Conservation (phyloP, 1,140 invertebrate species). For the Ceratina japonica region DNA sequence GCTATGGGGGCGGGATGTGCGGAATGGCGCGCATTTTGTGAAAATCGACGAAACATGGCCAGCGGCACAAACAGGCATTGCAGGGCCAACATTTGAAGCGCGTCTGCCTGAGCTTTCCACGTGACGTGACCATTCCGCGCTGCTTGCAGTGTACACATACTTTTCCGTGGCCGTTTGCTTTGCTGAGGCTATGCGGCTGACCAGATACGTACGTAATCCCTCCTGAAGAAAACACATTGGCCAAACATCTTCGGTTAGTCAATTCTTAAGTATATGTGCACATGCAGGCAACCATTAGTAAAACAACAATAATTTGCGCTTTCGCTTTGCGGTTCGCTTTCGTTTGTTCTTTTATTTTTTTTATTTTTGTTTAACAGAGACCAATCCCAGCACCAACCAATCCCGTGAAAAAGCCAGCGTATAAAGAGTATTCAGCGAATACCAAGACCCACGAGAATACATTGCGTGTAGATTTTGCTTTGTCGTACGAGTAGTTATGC, state of each 20-base stretch:
- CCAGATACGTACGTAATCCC: conserved; percentile 78
- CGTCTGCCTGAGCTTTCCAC: conserved; percentile 79
- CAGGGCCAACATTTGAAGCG: conserved; percentile 80
- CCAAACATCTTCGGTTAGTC: conserved; percentile 76
- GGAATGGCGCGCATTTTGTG: conserved; percentile 77
- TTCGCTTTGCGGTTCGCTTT: background rate
- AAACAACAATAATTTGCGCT: conserved; percentile 20
- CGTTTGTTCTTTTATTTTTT: conserved; percentile 26
- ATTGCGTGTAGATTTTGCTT: conserved; percentile 4
- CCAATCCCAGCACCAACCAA: conserved; percentile 77
- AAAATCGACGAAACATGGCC: conserved; percentile 79
- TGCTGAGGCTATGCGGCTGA: conserved; percentile 80
- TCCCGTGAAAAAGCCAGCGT: conserved; percentile 74
- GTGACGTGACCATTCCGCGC: conserved; percentile 77
- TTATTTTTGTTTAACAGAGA: conserved; percentile 53
- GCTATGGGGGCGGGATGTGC: conserved; percentile 79
- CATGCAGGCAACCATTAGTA: conserved; percentile 79
- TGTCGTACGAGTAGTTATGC: conserved; percentile 58
- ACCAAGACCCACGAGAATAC: conserved; percentile 59
- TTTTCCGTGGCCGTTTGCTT: conserved; percentile 80
- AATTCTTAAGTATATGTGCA: conserved; percentile 70
- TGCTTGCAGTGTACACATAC: conserved; percentile 80
- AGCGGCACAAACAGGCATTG: conserved; percentile 79
- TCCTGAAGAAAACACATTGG: conserved; percentile 77
- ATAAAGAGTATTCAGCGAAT: conserved; percentile 69